phyloP scores from a whole-genome alignment of 1,140 invertebrate species.

The Dinothrombium tinctorium region DNA sequence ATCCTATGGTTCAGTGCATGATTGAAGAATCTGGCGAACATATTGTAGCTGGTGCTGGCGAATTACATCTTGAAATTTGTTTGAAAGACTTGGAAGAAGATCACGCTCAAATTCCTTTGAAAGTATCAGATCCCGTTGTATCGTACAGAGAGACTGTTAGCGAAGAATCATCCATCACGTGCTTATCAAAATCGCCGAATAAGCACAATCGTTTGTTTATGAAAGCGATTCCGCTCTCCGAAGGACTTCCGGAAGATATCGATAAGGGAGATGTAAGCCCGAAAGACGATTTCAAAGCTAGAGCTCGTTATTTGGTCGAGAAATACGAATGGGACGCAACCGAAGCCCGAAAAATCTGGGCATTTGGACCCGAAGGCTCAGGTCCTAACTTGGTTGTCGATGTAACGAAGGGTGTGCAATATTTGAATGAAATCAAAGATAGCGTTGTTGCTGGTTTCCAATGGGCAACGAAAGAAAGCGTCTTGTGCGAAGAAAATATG shows the following conservation, averaged over 20 bases:
- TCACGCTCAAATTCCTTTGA: slow-evolving; percentile 95
- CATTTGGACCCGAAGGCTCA: slow-evolving; percentile 94
- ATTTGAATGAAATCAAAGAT: slow-evolving; percentile 90
- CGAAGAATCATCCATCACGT: slow-evolving; percentile 78
- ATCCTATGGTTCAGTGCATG: slow-evolving; percentile 99
- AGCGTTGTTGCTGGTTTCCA: slow-evolving; percentile 98
- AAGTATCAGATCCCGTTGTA: slow-evolving; percentile 96
- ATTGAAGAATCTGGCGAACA: slow-evolving; percentile 99
- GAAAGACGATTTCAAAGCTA: slow-evolving; percentile 86
- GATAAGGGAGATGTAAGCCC: slow-evolving; percentile 84
- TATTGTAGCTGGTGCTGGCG: slow-evolving; percentile 97
- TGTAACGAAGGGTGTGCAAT: slow-evolving; percentile 90
- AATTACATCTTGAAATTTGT: slow-evolving; percentile 98
- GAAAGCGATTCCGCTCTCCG: slow-evolving; percentile 83
- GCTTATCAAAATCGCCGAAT: slow-evolving; percentile 97
- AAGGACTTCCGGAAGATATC: slow-evolving; percentile 89
- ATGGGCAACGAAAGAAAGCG: slow-evolving; percentile 98
- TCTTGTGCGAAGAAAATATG: slow-evolving; percentile 95
- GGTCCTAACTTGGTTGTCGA: slow-evolving; percentile 93
- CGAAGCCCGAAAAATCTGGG: slow-evolving; percentile 99
- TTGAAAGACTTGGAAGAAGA: slow-evolving; percentile 99
- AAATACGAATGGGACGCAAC: slow-evolving; percentile 94
- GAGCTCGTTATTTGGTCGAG: slow-evolving; percentile 73
- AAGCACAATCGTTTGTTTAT: slow-evolving; percentile 99
- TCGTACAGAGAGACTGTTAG: slow-evolving; percentile 81